Conservation (phyloP, 2,888 invertebrate genomes). For the Abrostola triplasia region DNA sequence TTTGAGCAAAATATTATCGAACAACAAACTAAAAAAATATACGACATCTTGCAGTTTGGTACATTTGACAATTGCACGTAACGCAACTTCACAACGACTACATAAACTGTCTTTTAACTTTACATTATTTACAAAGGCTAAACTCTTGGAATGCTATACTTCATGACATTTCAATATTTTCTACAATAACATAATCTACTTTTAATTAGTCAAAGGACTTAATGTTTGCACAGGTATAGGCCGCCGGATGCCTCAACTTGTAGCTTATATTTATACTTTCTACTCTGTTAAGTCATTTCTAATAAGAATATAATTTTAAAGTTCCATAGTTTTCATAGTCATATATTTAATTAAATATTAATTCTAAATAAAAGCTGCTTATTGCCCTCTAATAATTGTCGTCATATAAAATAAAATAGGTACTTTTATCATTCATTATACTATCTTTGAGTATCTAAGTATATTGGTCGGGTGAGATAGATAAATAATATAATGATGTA, state of each 20-base stretch:
- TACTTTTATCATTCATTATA: constrained; percentile 22
- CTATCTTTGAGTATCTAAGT: constrained; percentile 34
- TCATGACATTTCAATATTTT: constrained; percentile 54
- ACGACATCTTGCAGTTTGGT: constrained; percentile 24
- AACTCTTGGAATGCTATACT: constrained; percentile 70
- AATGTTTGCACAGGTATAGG: constrained; percentile 50
- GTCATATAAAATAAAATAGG: constrained; percentile 42
- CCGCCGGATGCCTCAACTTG: constrained; percentile 46
- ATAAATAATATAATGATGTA: constrained; percentile 47
- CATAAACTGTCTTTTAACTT: constrained; percentile 61
- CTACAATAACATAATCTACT: constrained; percentile 52
- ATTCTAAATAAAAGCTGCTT: constrained; percentile 45
- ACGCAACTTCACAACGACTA: constrained; percentile 45
- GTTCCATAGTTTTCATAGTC: constrained; percentile 41
- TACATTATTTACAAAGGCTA: constrained; percentile 64
- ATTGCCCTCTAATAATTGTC: constrained; percentile 45
- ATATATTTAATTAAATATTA: constrained; percentile 22
- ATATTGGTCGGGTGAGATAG: constrained; percentile 56
- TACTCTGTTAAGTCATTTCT: constrained; percentile 46
- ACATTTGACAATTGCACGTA: constrained; percentile 49
- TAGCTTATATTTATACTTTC: constrained; percentile 44
- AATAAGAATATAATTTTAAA: constrained; percentile 46
- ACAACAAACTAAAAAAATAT: constrained; percentile 21
- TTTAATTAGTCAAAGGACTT: constrained; percentile 52
- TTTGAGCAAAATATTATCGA: constrained; percentile 56